These are phyloP conservation scores for Echinometra lucunter DNA, from an alignment of 53 echinoderm and acorn worm genomes.

Conservation along the genomic window DNA sequence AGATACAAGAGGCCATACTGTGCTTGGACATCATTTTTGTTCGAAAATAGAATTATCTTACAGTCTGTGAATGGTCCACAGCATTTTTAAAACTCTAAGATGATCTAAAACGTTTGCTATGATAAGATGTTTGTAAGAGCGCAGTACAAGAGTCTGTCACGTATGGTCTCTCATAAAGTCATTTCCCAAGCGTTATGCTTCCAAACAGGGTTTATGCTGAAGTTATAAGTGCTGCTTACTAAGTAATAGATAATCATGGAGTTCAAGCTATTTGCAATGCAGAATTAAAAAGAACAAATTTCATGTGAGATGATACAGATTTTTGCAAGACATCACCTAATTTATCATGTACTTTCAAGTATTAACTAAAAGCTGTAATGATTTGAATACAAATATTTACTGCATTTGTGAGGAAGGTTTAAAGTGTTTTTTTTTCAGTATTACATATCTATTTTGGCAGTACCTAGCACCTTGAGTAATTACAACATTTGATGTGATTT, in stretches of 20 bases:
- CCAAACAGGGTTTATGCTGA: conserved; percentile 26
- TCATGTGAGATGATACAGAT: neutral
- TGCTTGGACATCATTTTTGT: neutral
- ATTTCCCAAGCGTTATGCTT: neutral
- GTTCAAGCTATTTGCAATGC: neutral
- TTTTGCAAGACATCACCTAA: neutral
- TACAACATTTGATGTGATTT: neutral
- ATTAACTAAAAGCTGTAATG: neutral
- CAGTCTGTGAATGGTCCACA: neutral
- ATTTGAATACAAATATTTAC: neutral
- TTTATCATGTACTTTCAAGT: neutral
- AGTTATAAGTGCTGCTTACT: neutral
- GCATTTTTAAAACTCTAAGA: neutral
- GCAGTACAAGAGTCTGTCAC: conserved; percentile 10
- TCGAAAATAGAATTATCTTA: neutral
- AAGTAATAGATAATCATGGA: neutral
- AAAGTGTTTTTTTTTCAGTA: neutral
- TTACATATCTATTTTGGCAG: neutral
- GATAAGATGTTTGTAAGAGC: neutral
- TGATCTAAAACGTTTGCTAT: neutral
- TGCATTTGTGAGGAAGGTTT: neutral
- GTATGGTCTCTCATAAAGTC: neutral
- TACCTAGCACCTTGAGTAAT: neutral
- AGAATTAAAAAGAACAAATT: neutral
- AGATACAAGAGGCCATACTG: neutral